These are phyloP conservation scores for Nowickia ferox DNA, from an alignment of 2,888 invertebrate species.

Conservation along the genomic window DNA sequence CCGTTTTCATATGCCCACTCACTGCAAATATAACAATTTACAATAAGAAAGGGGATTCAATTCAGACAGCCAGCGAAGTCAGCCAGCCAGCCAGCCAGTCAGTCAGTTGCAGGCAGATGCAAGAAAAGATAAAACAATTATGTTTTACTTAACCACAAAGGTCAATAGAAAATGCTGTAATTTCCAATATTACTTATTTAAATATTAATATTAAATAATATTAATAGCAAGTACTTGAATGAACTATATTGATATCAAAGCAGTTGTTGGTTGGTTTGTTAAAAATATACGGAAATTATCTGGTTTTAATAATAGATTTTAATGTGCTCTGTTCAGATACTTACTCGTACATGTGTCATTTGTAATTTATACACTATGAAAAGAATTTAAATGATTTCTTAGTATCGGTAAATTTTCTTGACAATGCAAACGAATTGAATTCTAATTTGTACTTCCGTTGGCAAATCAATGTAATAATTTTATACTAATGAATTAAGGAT, in stretches of 20 bases:
- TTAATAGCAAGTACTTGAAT: conserved; percentile 7
- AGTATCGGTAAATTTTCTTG: background rate
- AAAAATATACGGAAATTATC: conserved; percentile 42
- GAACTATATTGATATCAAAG: conserved; percentile 48
- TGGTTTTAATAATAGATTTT: conserved; percentile 4
- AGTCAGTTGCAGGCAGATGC: conserved; percentile 24
- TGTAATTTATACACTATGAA: conserved; percentile 28
- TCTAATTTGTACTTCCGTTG: background rate
- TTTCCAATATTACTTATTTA: conserved; percentile 10
- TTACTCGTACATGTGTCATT: conserved; percentile 31
- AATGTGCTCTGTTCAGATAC: background rate
- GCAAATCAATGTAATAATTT: background rate
- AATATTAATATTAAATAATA: conserved; percentile 19
- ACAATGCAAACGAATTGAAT: background rate
- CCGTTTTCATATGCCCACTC: conserved; percentile 87
- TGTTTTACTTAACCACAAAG: conserved; percentile 64
- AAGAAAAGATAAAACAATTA: conserved; percentile 47
- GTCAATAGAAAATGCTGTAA: conserved; percentile 48
- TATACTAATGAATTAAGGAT: background rate
- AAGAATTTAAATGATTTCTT: background rate
- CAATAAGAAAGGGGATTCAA: conserved; percentile 5
- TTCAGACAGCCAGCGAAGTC: background rate
- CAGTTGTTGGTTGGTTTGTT: conserved; percentile 2
- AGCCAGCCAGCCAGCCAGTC: background rate
- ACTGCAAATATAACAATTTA: conserved; percentile 83